Evolutionary conservation across 2,888 invertebrate species (phyloP).

Genomic region (Drepana falcataria): DNA sequence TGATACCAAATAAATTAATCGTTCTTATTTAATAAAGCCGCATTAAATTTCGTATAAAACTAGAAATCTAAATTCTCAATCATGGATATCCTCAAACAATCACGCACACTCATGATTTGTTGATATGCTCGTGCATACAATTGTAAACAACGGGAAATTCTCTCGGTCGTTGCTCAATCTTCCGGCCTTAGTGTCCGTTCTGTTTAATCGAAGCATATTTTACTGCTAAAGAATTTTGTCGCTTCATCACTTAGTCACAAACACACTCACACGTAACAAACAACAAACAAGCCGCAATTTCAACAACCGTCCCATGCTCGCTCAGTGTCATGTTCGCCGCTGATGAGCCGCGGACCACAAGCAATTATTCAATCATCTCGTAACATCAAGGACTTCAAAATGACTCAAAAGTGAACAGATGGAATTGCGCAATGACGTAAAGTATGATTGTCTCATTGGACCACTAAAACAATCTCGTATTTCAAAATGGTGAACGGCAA

Average conservation of each 20-base stretch:
- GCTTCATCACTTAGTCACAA: slow-evolving; percentile 32
- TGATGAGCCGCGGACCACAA: slow-evolving; percentile 19
- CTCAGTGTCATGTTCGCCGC: slow-evolving; percentile 25
- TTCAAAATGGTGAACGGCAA: slow-evolving; percentile 72
- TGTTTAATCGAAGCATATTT: slow-evolving; percentile 44
- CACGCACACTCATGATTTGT: background rate
- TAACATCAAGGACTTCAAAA: slow-evolving; percentile 18
- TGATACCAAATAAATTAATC: too few relatives aligned
- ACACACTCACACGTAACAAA: slow-evolving; percentile 27
- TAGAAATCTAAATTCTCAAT: background rate
- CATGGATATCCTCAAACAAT: background rate
- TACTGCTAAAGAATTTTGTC: slow-evolving; percentile 51
- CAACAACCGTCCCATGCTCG: slow-evolving; percentile 37
- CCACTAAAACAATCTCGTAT: slow-evolving; percentile 15
- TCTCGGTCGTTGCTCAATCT: slow-evolving; percentile 19
- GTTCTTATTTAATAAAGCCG: too few relatives aligned
- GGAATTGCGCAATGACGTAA: slow-evolving; percentile 31
- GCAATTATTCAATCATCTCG: slow-evolving; percentile 18
- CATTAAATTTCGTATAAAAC: background rate
- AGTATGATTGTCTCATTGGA: slow-evolving; percentile 14
- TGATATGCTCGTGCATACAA: slow-evolving; percentile 6
- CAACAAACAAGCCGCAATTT: slow-evolving; percentile 63
- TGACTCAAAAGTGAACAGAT: slow-evolving; percentile 19
- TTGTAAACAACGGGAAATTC: slow-evolving; percentile 20
- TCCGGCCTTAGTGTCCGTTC: slow-evolving; percentile 22